Conservation (phyloP, 1,140 invertebrate species). For the Penaeus vannamei region DNA sequence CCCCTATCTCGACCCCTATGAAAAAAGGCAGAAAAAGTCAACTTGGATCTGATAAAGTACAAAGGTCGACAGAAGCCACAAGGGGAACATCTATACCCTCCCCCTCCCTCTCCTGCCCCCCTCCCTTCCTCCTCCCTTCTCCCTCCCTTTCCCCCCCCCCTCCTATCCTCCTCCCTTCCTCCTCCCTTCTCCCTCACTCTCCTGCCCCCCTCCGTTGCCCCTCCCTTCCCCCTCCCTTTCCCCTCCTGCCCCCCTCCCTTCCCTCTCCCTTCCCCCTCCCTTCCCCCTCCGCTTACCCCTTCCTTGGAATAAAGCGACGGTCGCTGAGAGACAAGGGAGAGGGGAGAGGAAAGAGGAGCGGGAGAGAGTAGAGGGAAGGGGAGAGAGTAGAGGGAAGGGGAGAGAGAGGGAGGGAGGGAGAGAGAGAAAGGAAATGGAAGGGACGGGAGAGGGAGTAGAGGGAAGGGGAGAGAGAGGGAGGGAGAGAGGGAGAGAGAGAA, state of each 20-base stretch:
- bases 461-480: too few relatives aligned
- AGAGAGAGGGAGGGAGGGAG: too few relatives aligned
- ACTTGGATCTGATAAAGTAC: neutral
- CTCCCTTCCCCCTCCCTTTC: neutral
- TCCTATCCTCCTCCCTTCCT: neutral
- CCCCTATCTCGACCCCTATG: neutral
- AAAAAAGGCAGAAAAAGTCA: neutral
- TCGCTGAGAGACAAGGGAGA: too few relatives aligned
- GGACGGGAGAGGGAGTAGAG: too few relatives aligned
- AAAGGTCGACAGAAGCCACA: neutral
- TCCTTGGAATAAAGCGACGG: too few relatives aligned
- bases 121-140: slow-evolving; percentile 18
- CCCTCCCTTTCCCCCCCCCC: too few relatives aligned
- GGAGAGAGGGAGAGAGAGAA: too few relatives aligned
- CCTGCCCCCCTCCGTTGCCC: neutral
- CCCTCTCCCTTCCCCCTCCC: neutral
- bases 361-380: too few relatives aligned
- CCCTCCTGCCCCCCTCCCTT: slow-evolving; percentile 1
- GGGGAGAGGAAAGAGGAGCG: too few relatives aligned
- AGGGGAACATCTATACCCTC: too few relatives aligned
- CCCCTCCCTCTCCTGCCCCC: neutral
- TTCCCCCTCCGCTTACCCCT: neutral
- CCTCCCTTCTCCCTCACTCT: neutral
- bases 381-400: too few relatives aligned
- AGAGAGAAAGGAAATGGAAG: too few relatives aligned